A percentile compares a stretch with the other conserved stretches of the same genome.
phyloP scores from a whole-genome alignment of 2,888 invertebrate genomes.

The Polydrusus cervinus region DNA sequence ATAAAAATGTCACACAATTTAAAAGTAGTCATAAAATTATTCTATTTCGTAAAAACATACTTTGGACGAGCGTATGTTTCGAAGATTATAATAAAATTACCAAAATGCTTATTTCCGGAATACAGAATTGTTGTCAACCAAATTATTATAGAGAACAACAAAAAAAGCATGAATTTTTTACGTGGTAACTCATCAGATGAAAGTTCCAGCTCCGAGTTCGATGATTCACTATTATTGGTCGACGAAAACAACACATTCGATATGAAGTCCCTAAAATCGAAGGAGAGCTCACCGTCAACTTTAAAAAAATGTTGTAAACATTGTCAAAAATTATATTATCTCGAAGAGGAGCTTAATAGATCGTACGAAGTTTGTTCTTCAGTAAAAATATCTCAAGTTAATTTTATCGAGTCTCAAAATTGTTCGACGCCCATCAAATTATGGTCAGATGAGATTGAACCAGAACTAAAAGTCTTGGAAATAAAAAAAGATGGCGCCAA shows the following conservation, averaged over 20 bases:
- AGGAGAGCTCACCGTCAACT: background rate
- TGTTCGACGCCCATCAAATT: constrained; percentile 23
- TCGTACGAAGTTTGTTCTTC: background rate
- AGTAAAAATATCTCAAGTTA: background rate
- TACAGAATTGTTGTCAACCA: constrained; percentile 55
- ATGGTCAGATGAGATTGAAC: constrained; percentile 37
- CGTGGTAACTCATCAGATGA: constrained; percentile 30
- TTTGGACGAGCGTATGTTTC: constrained; percentile 54
- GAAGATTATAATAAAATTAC: constrained; percentile 56
- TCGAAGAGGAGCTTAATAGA: background rate
- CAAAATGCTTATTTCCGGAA: constrained; percentile 54
- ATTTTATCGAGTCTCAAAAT: background rate
- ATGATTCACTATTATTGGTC: constrained; percentile 7
- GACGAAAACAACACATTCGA: background rate
- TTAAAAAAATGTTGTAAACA: constrained; percentile 47
- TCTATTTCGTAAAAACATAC: background rate
- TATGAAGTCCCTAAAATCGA: background rate
- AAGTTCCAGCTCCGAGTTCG: background rate
- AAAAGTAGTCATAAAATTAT: background rate
- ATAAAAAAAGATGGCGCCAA: background rate
- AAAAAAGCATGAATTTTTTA: constrained; percentile 44
- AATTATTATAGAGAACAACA: constrained; percentile 52
- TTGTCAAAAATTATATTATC: constrained; percentile 39
- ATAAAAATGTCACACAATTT: too few relatives aligned
- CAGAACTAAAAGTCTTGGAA: constrained; percentile 22